Evolutionary conservation across 2,888 invertebrate species (phyloP).

Genomic region (Cryptophagus acutangulus): DNA sequence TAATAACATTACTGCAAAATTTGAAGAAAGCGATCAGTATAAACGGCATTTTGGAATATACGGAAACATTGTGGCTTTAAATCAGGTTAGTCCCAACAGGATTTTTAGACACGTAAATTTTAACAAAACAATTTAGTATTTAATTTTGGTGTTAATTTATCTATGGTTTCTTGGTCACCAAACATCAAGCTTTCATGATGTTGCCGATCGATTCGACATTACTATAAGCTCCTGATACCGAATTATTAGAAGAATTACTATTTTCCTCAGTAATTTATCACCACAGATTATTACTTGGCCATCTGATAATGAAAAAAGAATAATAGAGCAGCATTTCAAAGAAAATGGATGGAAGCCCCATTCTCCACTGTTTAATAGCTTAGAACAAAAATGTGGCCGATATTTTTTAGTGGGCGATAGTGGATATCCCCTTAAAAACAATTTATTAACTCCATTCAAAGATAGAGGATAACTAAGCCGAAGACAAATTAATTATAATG

Average conservation of each 20-base stretch:
- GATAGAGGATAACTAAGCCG: conserved; percentile 9
- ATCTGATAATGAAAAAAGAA: background rate
- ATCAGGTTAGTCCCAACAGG: no score
- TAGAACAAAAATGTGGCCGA: conserved; percentile 1
- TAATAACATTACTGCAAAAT: no score
- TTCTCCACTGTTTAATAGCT: background rate
- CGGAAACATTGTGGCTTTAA: no score
- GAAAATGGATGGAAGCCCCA: background rate
- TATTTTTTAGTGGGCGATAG: conserved; percentile 9
- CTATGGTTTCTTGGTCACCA: background rate
- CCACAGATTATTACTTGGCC: background rate
- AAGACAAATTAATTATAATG: conserved; percentile 11
- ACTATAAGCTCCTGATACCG: background rate
- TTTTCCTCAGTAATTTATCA: background rate
- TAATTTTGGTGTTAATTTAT: background rate
- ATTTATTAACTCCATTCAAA: conserved; percentile 12
- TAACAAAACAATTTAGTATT: no score
- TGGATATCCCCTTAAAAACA: conserved; percentile 8
- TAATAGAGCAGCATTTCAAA: background rate
- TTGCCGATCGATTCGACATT: background rate
- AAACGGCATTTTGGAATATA: no score
- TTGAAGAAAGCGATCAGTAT: no score
- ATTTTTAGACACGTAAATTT: no score
- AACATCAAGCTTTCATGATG: background rate
- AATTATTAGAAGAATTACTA: background rate